Conservation (phyloP, 2,888 invertebrate genomes). For the Alloscopus bannaensis region DNA sequence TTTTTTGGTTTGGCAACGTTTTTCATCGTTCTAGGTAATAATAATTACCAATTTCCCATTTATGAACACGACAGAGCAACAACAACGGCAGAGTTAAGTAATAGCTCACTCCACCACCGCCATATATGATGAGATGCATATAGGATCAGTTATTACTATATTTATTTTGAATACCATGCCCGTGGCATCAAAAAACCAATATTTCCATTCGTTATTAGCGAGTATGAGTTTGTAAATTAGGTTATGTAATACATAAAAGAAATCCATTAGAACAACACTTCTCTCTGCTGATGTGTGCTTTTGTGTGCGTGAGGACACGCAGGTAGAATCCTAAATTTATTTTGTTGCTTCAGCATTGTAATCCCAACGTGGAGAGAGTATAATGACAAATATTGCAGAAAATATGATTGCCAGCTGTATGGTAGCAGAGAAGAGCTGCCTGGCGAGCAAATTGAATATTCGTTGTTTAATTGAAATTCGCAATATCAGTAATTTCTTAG, state of each 20-base stretch:
- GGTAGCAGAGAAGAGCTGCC: too few species aligned
- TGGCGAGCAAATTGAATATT: too few species aligned
- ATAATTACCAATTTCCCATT: conserved; percentile 54
- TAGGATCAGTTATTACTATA: too few species aligned
- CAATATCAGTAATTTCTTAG: neutral
- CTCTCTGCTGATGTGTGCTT: too few species aligned
- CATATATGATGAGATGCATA: too few species aligned
- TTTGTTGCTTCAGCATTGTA: neutral
- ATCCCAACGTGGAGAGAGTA: neutral
- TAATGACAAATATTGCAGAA: too few species aligned
- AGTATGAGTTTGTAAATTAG: conserved; percentile 45
- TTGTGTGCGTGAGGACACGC: neutral
- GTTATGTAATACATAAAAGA: conserved; percentile 29
- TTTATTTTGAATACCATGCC: conserved; percentile 1
- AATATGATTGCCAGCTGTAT: too few species aligned
- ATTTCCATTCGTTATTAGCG: conserved; percentile 31
- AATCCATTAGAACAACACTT: conserved; percentile 20
- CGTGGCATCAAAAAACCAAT: too few species aligned
- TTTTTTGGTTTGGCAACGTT: conserved; percentile 51
- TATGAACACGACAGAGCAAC: conserved; percentile 19
- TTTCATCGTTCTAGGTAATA: conserved; percentile 21
- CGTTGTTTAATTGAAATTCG: conserved; percentile 16
- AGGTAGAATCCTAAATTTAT: conserved; percentile 22
- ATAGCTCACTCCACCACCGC: too few species aligned
- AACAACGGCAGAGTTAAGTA: too few species aligned